phyloP scores from a whole-genome alignment of 2,113 vertebrate species.

The Columba janthina region DNA sequence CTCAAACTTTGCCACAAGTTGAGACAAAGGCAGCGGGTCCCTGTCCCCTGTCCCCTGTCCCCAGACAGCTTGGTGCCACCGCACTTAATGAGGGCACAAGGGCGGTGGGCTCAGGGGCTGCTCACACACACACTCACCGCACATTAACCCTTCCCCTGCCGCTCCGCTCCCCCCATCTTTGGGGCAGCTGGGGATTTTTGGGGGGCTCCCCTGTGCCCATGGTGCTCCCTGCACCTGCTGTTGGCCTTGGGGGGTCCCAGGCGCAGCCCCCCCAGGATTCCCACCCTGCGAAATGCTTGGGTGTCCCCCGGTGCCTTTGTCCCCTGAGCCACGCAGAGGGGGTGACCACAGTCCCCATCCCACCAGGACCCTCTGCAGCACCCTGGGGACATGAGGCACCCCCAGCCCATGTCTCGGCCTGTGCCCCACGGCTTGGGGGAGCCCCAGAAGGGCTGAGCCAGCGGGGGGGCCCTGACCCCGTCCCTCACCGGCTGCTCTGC shows the following conservation, averaged over 20 bases:
- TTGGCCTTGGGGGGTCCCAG: not conserved
- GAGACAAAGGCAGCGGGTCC: slow-evolving; percentile 1
- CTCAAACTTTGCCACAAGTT: not conserved
- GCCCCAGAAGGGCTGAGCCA: not conserved
- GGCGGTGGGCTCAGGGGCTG: slow-evolving; percentile 4
- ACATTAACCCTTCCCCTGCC: slow-evolving; percentile 20
- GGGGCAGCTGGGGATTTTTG: not conserved
- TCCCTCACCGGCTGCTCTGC: rapidly evolving
- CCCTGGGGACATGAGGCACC: not conserved
- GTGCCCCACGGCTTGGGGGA: not conserved
- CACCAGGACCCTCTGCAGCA: rapidly evolving
- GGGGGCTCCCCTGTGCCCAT: not conserved
- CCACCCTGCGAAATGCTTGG: rapidly evolving
- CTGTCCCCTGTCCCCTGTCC: not conserved
- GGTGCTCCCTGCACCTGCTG: no score
- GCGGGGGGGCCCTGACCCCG: not conserved
- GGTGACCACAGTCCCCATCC: not conserved
- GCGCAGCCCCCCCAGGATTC: rapidly evolving
- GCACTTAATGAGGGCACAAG: not conserved
- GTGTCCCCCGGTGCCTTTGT: rapidly evolving
- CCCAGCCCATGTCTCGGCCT: no score
- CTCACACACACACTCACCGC: not conserved
- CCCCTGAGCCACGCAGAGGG: not conserved
- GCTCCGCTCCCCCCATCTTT: not conserved
- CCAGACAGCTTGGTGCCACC: slow-evolving; percentile 23